These are phyloP conservation scores for Glyptemys insculpta DNA, from an alignment of 2,797 vertebrate genomes.

Conservation along the genomic window DNA sequence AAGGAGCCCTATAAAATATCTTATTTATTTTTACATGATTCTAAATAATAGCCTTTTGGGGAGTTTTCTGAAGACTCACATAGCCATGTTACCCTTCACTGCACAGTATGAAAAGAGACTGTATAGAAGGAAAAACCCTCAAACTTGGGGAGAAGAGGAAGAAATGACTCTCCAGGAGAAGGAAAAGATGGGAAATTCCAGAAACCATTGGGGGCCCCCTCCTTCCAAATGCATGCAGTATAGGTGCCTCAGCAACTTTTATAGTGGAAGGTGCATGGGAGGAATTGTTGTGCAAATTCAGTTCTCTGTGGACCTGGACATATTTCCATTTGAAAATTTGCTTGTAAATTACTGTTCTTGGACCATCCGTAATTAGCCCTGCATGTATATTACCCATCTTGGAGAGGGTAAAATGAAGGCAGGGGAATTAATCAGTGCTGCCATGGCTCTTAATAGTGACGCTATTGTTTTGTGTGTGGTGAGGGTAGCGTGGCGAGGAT, in stretches of 20 bases:
- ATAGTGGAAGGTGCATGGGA: no score
- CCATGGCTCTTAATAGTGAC: rapidly evolving
- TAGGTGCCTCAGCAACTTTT: not conserved
- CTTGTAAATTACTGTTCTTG: not conserved
- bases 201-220: no score
- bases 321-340: not conserved
- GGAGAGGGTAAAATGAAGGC: not conserved
- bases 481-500: not conserved
- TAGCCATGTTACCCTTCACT: constrained; percentile 35
- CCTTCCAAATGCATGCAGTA: not conserved
- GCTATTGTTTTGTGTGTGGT: rapidly evolving
- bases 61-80: constrained; percentile 57
- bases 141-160: not conserved
- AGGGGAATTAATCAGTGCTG: rapidly evolving
- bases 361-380: not conserved
- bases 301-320: not conserved
- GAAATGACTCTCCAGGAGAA: not conserved
- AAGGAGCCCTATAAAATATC: constrained; percentile 20
- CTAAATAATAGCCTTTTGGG: constrained; percentile 20
- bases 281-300: not conserved
- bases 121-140: not conserved
- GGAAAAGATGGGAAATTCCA: no score
- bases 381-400: not conserved
- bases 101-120: not conserved
- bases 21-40: constrained; percentile 56